Base-by-base conservation (phyloP, 2,888 invertebrate genomes). In the Mythimna ferrago region DNA sequence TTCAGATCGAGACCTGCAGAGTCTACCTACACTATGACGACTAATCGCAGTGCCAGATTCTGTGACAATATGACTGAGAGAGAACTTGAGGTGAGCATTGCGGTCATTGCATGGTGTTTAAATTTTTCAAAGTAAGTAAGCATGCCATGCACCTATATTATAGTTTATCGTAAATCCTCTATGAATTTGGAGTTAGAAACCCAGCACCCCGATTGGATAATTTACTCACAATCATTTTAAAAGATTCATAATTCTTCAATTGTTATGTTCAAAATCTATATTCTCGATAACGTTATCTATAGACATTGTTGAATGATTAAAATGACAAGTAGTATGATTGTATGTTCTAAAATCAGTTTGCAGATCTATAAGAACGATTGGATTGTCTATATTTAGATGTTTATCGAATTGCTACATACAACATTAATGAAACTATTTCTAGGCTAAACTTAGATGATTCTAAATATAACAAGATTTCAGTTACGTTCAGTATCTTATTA, bases 1-100 rank as follows among this genome's bases (percentile, higher is more conserved):
- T 98, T 98, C 94, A 92, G 98, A 65, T 96, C 97, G 11, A 94
- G 97, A 63, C 96, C 97, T 0, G 97, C 93, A 0, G 95, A 97
- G 84, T 97, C 97, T 10, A 97, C 97, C 10, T 97, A 97, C 88
- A 96, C 95, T 2, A 97, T 97, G 90, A 97, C 97, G n/a, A 97
- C 97, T 2, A 97, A 97, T 86, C 95, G 97, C 14, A 94, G 96
- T 44, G 89, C 95, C 0, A 90, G 92, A 70, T 95, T 96, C 85
- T 94, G 95, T 76, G 96, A 96, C 81, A 96, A 96, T 66, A 96
- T 96, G 96, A 94, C 95, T 35, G 96, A 96, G 72, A 91, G 94
- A 41, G 96, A 96, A 78, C 89, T 96, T 1, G 96, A 96, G 93
- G 96, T 95, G 80, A 82, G 82, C 35, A 48, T 71, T 57, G n/a